Percentiles rank a stretch among this genome's conserved stretches.
phyloP scores from a whole-genome alignment of 2,113 vertebrate genomes.

The Ammodytes dubius region DNA sequence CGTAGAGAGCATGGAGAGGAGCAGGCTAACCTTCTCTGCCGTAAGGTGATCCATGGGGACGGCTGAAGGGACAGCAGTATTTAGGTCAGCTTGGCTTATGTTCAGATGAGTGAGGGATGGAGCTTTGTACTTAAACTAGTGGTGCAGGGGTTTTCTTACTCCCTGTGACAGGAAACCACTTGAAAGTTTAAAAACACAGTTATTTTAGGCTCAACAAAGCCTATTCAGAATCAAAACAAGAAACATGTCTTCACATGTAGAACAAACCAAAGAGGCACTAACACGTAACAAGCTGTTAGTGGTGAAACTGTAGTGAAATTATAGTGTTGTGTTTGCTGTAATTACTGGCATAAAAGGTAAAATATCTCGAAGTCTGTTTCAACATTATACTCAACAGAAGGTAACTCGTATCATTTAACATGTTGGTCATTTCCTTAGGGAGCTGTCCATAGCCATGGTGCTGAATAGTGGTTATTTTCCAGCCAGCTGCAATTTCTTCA shows the following conservation, averaged over 20 bases:
- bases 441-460: constrained; percentile 65
- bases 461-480: constrained; percentile 49
- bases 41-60: constrained; percentile 72
- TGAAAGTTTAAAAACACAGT: background rate
- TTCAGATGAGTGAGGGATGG: constrained; percentile 40
- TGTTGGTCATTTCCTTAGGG: constrained; percentile 5
- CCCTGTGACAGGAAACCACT: background rate
- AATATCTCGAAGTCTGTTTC: background rate
- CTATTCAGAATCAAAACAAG: background rate
- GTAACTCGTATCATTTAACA: background rate
- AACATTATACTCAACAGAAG: background rate
- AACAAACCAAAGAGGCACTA: background rate
- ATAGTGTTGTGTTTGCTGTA: background rate
- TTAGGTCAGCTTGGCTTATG: constrained; percentile 68
- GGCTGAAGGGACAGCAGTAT: constrained; percentile 54
- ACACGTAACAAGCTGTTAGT: background rate
- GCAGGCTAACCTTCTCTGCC: constrained; percentile 70
- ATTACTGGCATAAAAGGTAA: background rate
- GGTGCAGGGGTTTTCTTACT: background rate
- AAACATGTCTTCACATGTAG: background rate
- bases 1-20: constrained; percentile 58
- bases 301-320: background rate
- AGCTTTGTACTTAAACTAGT: constrained; percentile 11
- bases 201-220: background rate
- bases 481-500: background rate